Evolutionary conservation across 92 coral and sea anemone species (phyloP).

Genomic region (Palythoa grandiflora): DNA sequence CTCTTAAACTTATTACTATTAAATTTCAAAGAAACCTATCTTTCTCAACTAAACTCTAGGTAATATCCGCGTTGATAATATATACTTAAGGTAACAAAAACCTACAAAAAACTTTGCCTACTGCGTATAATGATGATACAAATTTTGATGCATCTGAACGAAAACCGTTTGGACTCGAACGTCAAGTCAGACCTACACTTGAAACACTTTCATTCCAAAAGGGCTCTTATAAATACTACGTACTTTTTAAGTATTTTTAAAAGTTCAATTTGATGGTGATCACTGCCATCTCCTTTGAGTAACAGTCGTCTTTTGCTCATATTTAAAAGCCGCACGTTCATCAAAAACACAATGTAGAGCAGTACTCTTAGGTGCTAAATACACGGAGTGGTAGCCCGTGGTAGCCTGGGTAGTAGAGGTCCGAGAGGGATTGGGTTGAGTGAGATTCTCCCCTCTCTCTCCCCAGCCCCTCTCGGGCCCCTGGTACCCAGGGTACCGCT

Average conservation of each 20-base stretch:
- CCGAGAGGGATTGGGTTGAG: too few relatives aligned
- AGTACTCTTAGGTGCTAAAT: too few relatives aligned
- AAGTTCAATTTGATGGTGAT: conserved; percentile 4
- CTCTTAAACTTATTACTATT: neutral
- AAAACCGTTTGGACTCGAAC: neutral
- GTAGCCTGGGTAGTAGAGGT: too few relatives aligned
- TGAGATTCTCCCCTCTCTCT: too few relatives aligned
- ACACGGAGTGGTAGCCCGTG: too few relatives aligned
- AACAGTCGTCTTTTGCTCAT: neutral
- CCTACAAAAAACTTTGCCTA: neutral
- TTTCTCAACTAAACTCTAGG: neutral
- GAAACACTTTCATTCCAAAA: conserved; percentile 18
- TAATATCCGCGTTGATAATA: neutral
- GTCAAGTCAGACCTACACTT: neutral
- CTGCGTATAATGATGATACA: neutral
- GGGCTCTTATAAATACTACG: conserved; percentile 34
- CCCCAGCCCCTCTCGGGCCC: too few relatives aligned
- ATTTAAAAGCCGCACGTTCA: neutral
- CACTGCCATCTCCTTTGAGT: neutral
- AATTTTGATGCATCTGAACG: neutral
- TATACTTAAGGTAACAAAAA: neutral
- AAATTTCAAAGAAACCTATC: neutral
- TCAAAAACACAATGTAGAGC: too few relatives aligned
- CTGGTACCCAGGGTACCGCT: too few relatives aligned
- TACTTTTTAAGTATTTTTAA: neutral